Conservation (phyloP, 2,888 invertebrate species). For the Drosophila falleni region DNA sequence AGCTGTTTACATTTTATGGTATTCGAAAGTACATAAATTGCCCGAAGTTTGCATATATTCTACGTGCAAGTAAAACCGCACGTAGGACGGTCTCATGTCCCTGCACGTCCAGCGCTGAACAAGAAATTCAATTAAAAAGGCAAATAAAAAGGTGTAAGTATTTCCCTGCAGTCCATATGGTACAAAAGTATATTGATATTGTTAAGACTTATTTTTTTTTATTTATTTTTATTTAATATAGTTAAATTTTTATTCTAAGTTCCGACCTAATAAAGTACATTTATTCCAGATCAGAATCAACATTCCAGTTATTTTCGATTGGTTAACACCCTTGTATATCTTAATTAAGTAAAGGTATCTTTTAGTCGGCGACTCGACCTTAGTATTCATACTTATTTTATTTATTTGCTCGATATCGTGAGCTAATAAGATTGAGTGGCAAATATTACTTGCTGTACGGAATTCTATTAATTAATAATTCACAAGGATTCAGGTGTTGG, state of each 20-base stretch:
- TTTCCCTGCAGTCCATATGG: neutral
- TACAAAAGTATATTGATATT: neutral
- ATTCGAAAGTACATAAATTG: constrained; percentile 7
- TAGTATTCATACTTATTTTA: neutral
- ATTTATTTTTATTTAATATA: too few relatives aligned
- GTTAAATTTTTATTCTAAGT: too few relatives aligned
- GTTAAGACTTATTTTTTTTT: too few relatives aligned
- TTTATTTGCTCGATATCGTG: neutral
- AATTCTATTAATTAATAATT: constrained; percentile 29
- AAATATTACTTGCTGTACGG: neutral
- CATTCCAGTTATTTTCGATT: neutral
- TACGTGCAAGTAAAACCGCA: constrained; percentile 1
- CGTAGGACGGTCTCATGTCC: neutral
- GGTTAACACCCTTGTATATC: neutral
- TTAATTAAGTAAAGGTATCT: neutral
- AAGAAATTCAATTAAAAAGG: constrained; percentile 46
- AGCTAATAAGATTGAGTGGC: neutral
- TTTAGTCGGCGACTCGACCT: neutral
- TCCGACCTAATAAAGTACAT: too few relatives aligned
- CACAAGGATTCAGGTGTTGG: neutral
- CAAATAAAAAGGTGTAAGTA: constrained; percentile 26
- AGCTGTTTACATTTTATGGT: constrained; percentile 54
- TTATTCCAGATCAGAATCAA: neutral
- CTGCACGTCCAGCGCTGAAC: neutral
- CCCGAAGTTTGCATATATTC: neutral